These are phyloP conservation scores for Xanthostigma xanthostigma DNA, from an alignment of 2,888 invertebrate genomes.

Conservation along the genomic window DNA sequence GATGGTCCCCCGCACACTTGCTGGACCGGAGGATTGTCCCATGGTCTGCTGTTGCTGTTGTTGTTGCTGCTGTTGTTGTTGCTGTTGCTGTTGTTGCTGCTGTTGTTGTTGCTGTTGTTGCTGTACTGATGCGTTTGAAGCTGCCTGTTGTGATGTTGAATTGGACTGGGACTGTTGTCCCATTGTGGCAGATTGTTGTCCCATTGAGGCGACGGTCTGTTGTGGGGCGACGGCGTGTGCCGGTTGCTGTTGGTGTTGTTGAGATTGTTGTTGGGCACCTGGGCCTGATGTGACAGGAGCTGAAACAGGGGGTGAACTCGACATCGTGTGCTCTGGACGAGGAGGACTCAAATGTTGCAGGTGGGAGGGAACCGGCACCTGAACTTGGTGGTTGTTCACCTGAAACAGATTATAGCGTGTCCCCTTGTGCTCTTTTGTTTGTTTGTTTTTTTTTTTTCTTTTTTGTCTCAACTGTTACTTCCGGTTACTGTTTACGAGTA, in stretches of 20 bases:
- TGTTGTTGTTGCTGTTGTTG: conserved; percentile 26
- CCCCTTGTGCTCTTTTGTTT: neutral
- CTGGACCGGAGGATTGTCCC: conserved; percentile 18
- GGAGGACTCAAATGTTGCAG: conserved; percentile 31
- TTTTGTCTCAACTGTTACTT: too few species aligned
- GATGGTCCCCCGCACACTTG: conserved; percentile 21
- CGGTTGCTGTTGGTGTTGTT: conserved; percentile 32
- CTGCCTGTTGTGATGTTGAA: conserved; percentile 14
- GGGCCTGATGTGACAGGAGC: conserved; percentile 12
- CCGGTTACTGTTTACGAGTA: too few species aligned
- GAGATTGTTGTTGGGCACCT: conserved; percentile 12
- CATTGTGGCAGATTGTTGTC: conserved; percentile 2
- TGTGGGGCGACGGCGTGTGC: conserved; percentile 34
- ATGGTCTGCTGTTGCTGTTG: conserved; percentile 32
- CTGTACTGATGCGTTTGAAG: conserved; percentile 19
- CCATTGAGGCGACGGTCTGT: conserved; percentile 29
- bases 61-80: conserved; percentile 33
- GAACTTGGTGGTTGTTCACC: conserved; percentile 22
- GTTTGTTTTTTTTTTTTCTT: too few species aligned
- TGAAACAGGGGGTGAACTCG: conserved; percentile 35
- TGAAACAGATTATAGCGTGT: conserved; percentile 14
- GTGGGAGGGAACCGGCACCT: conserved; percentile 25
- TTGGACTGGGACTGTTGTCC: neutral
- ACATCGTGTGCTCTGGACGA: conserved; percentile 27
- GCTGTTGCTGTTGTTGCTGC: conserved; percentile 25